Conservation (phyloP, 2,888 invertebrate species). For the Eueremaeus valkanovi region DNA sequence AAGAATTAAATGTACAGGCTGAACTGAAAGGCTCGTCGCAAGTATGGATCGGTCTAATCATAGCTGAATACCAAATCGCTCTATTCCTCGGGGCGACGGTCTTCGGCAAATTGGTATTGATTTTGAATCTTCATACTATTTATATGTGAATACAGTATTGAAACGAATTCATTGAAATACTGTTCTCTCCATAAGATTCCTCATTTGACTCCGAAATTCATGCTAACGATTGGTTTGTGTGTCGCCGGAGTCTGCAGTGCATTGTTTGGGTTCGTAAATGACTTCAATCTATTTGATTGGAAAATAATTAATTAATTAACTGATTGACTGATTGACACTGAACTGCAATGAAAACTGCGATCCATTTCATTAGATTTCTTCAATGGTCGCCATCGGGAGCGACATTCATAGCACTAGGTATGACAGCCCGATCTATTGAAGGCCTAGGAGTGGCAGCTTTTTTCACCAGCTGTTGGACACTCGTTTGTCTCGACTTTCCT, state of each 20-base stretch:
- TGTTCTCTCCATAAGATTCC: conserved; percentile 19
- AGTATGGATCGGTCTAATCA: conserved; percentile 12
- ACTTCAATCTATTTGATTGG: neutral
- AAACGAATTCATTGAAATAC: too few species aligned
- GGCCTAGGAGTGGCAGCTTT: conserved; percentile 7
- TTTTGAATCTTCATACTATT: neutral
- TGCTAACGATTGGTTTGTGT: neutral
- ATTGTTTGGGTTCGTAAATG: neutral
- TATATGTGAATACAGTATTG: neutral
- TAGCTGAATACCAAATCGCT: conserved; percentile 13
- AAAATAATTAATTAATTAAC: too few species aligned
- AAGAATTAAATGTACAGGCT: too few species aligned
- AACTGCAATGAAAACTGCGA: too few species aligned
- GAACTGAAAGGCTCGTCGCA: neutral
- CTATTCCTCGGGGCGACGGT: neutral
- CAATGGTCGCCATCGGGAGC: conserved; percentile 13
- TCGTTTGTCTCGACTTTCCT: neutral
- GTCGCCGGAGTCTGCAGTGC: conserved; percentile 3
- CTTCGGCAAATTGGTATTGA: conserved; percentile 19
- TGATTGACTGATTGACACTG: too few species aligned
- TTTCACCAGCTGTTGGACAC: conserved; percentile 12
- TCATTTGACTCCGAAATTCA: neutral
- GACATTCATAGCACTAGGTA: neutral
- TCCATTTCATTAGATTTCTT: neutral
- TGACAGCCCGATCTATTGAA: neutral